Evolutionary conservation across 2,888 invertebrate genomes (phyloP).

Genomic region (Seira ritae): DNA sequence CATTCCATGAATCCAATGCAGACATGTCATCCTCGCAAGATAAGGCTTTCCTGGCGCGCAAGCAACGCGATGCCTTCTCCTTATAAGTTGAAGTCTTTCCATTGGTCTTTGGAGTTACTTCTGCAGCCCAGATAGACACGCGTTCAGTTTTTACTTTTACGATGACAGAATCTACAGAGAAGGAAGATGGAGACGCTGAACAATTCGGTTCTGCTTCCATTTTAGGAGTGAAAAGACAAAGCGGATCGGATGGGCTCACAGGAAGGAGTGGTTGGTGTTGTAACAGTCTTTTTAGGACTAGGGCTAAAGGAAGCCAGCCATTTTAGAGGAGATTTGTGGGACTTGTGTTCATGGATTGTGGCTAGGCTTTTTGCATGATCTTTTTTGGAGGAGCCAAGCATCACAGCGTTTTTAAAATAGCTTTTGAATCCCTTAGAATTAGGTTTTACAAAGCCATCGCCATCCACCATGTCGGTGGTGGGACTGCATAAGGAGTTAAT

Average conservation of each 20-base stretch:
- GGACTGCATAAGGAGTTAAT: not conserved
- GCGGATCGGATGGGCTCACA: no score
- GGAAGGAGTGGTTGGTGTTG: not conserved
- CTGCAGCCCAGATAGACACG: no score
- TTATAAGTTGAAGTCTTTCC: not conserved
- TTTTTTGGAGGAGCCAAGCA: constrained; percentile 28
- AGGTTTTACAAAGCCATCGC: constrained; percentile 48
- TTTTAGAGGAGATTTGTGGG: constrained; percentile 55
- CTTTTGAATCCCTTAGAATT: constrained; percentile 56
- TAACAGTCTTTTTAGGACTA: constrained; percentile 31
- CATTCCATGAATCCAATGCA: not conserved
- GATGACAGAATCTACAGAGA: no score
- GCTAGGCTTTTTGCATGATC: constrained; percentile 20
- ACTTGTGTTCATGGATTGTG: constrained; percentile 3
- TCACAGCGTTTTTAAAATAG: constrained; percentile 41
- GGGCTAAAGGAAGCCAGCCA: constrained; percentile 56
- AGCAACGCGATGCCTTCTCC: not conserved
- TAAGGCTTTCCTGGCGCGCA: constrained; percentile 28
- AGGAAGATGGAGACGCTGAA: no score
- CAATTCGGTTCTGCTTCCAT: no score
- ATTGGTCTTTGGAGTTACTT: not conserved
- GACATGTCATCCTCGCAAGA: constrained; percentile 47
- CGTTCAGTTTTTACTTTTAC: no score
- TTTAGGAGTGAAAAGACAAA: no score
- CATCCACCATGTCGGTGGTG: constrained; percentile 3